Conservation (phyloP, 2,113 vertebrate genomes). For the Lepus timidus region DNA sequence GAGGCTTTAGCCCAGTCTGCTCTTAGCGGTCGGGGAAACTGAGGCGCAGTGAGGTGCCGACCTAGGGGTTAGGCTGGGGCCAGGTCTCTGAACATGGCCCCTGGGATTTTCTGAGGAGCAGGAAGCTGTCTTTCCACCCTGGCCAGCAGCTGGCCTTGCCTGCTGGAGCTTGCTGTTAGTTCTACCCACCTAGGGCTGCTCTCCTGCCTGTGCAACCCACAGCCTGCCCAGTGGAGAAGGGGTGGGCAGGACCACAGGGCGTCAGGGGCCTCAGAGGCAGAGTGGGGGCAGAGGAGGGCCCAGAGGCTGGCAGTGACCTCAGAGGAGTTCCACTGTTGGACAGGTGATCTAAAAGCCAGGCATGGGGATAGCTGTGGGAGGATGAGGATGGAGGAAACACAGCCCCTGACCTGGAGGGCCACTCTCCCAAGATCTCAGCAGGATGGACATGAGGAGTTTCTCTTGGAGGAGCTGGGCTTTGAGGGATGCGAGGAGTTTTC, state of each 20-base stretch:
- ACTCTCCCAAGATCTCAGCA: not conserved
- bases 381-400: not conserved
- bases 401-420: not conserved
- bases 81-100: not conserved
- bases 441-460: not conserved
- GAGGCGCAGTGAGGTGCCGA: not conserved
- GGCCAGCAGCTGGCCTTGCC: not conserved
- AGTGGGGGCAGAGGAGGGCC: not conserved
- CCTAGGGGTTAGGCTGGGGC: no score
- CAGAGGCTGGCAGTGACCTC: not conserved
- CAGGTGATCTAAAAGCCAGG: not conserved
- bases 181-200: not conserved
- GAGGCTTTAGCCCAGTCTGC: not conserved
- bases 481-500: not conserved
- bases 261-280: not conserved
- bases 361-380: not conserved
- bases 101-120: not conserved
- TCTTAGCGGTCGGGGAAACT: conserved; percentile 50
- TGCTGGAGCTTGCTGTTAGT: not conserved
- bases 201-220: not conserved
- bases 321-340: not conserved
- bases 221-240: not conserved
- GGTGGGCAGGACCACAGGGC: not conserved
- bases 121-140: not conserved
- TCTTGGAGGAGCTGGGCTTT: conserved; percentile 24